A percentile compares a stretch with the other conserved stretches of the same genome.
Evolutionary conservation across 2,797 vertebrate genomes (phyloP).

Genomic region (Onychomys torridus): DNA sequence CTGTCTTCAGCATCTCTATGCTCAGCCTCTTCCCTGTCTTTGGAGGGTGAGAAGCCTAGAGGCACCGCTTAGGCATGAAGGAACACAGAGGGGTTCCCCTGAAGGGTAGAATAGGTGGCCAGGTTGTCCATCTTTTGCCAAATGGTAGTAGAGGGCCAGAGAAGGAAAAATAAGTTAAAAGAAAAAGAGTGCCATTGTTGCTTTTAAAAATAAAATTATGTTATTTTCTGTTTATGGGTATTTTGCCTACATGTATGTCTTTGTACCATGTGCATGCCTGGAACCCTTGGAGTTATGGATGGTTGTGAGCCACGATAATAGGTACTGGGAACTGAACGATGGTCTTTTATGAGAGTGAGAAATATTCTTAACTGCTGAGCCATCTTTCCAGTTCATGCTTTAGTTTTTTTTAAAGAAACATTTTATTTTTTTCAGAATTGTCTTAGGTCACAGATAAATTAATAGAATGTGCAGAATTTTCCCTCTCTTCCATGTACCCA

Average conservation of each 20-base stretch:
- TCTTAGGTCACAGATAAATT: not conserved
- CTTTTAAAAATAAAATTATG: not conserved
- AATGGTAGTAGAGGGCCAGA: not conserved
- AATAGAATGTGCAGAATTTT: not conserved
- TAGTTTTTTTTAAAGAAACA: not conserved
- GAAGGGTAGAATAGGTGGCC: not conserved
- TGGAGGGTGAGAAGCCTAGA: not conserved
- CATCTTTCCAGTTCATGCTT: not conserved
- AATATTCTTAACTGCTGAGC: not conserved
- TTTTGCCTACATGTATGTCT: not conserved
- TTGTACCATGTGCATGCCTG: not conserved
- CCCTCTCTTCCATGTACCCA: fast-evolving
- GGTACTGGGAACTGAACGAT: not conserved
- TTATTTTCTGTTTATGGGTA: not conserved
- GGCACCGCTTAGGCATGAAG: fast-evolving
- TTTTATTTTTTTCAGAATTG: not conserved
- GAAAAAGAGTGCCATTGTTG: not conserved
- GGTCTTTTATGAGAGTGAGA: not conserved
- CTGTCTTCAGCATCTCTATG: not conserved
- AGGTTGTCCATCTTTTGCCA: not conserved
- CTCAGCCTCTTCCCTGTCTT: not conserved
- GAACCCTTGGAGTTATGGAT: not conserved
- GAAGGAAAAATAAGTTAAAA: not conserved
- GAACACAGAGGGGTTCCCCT: not conserved
- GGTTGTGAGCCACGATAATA: not conserved